A percentile compares a stretch with the other conserved stretches of the same genome.
These are phyloP conservation scores for Thecophora atra DNA, from an alignment of 2,888 invertebrate species.

Conservation along the genomic window DNA sequence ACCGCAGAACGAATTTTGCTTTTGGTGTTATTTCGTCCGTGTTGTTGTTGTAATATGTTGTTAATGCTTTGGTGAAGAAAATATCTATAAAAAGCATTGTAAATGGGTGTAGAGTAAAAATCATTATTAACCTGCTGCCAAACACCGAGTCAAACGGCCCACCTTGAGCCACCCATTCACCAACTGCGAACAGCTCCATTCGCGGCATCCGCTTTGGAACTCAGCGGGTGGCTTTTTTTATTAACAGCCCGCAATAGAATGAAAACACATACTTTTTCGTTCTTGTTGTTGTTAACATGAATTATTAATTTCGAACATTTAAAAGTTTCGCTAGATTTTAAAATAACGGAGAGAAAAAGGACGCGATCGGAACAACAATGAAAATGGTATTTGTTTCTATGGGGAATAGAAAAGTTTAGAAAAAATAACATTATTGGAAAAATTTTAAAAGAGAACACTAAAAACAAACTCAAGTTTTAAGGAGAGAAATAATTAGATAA, in stretches of 20 bases:
- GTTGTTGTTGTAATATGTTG: slow-evolving; percentile 13
- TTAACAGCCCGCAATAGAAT: slow-evolving; percentile 16
- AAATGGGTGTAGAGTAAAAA: neutral
- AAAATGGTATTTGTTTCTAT: too few relatives aligned
- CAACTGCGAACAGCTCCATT: neutral
- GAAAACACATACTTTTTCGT: slow-evolving; percentile 7
- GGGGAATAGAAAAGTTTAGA: too few relatives aligned
- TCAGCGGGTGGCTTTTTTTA: slow-evolving; percentile 19
- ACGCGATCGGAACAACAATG: neutral
- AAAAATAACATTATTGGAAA: too few relatives aligned
- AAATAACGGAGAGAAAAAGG: neutral
- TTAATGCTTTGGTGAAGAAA: slow-evolving; percentile 16
- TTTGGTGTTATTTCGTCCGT: slow-evolving; percentile 15
- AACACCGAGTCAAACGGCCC: neutral
- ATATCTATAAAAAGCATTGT: neutral
- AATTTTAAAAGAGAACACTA: too few relatives aligned
- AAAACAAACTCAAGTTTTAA: too few relatives aligned
- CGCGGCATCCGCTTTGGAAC: neutral
- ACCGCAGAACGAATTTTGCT: slow-evolving; percentile 31
- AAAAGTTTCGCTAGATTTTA: slow-evolving; percentile 6
- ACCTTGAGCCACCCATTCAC: slow-evolving; percentile 14
- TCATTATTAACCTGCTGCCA: slow-evolving; percentile 30
- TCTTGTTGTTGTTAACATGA: slow-evolving; percentile 9
- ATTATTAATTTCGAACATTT: slow-evolving; percentile 32
- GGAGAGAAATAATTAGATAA: too few relatives aligned